Conservation (phyloP, 2,888 invertebrate species). For the Cheilosia impressa region DNA sequence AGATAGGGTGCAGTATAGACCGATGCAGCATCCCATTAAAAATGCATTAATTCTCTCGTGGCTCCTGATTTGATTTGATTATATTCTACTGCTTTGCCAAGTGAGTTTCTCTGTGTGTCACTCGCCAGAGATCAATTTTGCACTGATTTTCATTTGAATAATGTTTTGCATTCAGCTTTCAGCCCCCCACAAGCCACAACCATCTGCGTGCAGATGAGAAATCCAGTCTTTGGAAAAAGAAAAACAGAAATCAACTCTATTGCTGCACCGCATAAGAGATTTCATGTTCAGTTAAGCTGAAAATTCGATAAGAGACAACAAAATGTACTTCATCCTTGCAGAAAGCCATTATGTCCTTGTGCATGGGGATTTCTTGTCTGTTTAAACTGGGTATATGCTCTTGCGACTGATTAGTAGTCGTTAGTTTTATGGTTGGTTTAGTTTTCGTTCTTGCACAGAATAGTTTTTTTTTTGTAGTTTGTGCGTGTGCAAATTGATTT, state of each 20-base stretch:
- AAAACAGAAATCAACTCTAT: conserved; percentile 4
- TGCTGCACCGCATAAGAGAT: conserved; percentile 23
- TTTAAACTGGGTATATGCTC: neutral
- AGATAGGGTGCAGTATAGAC: neutral
- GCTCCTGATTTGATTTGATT: conserved; percentile 26
- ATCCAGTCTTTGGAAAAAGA: neutral
- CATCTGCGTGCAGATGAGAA: too few relatives aligned
- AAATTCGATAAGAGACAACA: conserved; percentile 48
- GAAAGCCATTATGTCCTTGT: conserved; percentile 30
- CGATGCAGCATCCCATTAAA: conserved; percentile 47
- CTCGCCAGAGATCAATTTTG: conserved; percentile 3
- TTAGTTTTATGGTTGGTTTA: neutral
- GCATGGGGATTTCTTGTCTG: conserved; percentile 1
- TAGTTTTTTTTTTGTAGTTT: neutral
- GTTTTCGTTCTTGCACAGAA: neutral
- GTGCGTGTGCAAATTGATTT: neutral
- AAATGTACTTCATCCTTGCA: conserved; percentile 21
- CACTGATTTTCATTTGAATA: neutral
- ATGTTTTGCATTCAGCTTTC: neutral
- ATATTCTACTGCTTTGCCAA: conserved; percentile 3
- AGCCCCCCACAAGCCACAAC: neutral
- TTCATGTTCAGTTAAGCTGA: conserved; percentile 49
- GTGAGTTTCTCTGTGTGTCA: neutral
- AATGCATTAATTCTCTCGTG: conserved; percentile 48
- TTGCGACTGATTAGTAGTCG: conserved; percentile 4